Base-by-base conservation (phyloP, 1,140 invertebrate genomes). In the Camponotus vicinus region DNA sequence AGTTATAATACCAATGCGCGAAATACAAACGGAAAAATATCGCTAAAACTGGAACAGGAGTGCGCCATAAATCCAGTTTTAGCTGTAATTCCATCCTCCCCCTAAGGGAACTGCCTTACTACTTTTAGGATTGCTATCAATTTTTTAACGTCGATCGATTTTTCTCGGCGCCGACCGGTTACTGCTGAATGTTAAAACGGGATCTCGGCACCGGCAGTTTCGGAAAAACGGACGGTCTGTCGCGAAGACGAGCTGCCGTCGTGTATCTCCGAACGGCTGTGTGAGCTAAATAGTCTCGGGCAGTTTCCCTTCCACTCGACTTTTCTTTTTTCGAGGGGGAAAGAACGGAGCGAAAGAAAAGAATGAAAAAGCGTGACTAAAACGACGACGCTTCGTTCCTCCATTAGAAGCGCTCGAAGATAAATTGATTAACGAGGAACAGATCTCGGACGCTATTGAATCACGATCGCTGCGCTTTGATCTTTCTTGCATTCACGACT, bases 381-480 rank as follows among this genome's bases (percentile, higher is more conserved):
- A 88, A 73, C 55, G 70, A 18, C 42, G 42, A 21, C 40, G 32
- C 21, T 27, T 0, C 69, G 61, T 73, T 57, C 42, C 37, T 18
- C 67, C 55, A 76, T 86, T 75, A 78, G 42, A 34, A 32, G 15
- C 15, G 37, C 27, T 76, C 67, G 34, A 78, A 85, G 83, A 78
- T 75, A 78, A 91, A 91, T 91, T 91, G 88, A 91, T 91, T 91
- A 91, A 84, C 86, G 79, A 73, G 66, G 73, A 85, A 89, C 88
- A 89, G 88, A 87, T 91, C 27, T 27, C 67, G 89, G 59, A 64
- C 84, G 79, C 89, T 91, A 91, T 91, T 91, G 90, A 91, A 91
- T 91, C 86, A 85, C 55, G 86, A 89, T 79, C 85, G 55, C 61
- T 55, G 57, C 73, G 55, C 79, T 71, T 86, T 89, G 69, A 85